Conservation (phyloP, 2,888 invertebrate species). For the Leucophenga montana region DNA sequence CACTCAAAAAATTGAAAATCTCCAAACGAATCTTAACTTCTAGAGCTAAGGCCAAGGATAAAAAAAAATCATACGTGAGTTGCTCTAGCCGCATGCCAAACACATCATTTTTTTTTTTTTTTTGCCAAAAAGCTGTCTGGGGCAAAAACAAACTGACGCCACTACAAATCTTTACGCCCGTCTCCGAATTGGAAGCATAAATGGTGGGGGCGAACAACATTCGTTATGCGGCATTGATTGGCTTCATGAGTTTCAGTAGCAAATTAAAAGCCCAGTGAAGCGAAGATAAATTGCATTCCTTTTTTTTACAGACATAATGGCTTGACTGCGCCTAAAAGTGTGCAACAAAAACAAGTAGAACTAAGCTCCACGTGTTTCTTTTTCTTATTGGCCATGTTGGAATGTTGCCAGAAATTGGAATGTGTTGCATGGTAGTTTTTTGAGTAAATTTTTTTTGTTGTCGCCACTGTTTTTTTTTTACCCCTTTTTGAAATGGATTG, state of each 20-base stretch:
- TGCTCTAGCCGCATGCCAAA: no score
- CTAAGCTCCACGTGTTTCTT: background rate
- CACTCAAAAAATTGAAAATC: no score
- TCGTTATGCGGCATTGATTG: slow-evolving; percentile 46
- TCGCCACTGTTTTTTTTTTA: background rate
- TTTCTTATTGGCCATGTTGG: background rate
- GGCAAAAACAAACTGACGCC: background rate
- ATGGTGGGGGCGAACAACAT: background rate
- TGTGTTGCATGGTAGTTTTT: slow-evolving; percentile 39
- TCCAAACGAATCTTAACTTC: no score
- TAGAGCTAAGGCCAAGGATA: no score
- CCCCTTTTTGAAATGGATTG: slow-evolving; percentile 32
- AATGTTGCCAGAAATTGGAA: slow-evolving; percentile 37
- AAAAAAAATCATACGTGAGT: no score
- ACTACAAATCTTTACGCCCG: background rate
- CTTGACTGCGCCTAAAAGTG: background rate
- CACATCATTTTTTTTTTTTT: background rate
- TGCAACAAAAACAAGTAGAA: background rate
- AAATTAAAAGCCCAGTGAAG: background rate
- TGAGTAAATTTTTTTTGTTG: slow-evolving; percentile 1
- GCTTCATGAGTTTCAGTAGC: slow-evolving; percentile 34
- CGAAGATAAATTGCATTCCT: background rate
- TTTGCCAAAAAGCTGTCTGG: background rate
- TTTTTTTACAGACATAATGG: background rate
- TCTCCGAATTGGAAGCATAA: background rate